Evolutionary conservation across 2,888 invertebrate genomes (phyloP), one percentile per base, ranked within the genome.

Genomic region (Lepidocyrtoides sp.): DNA sequence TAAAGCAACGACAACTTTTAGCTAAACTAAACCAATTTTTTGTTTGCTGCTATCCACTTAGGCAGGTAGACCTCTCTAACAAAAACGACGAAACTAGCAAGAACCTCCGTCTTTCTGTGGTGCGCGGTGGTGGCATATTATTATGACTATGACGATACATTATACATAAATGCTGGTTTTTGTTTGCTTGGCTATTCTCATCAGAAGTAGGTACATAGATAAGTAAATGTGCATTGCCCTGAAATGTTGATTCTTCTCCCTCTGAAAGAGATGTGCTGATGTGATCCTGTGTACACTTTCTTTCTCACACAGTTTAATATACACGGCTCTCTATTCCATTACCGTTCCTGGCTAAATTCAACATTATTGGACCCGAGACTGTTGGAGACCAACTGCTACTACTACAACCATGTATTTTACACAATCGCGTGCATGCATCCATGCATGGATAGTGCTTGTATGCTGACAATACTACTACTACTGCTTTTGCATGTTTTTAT

Each of bases 381-480:
- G 12, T 7, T 12, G 44, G 14, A 48, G 44, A 48, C 4, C 44
- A 2, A 48, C 14, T 48, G 44, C 44, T 48, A 14, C 12, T 36
- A 48, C 14, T 48, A 14, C 2, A 48, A 32, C 10, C 32, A 14
- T 36, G 29, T 69, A 36, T 17, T 2, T 5, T 36, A 36, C 4
- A 66, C 32, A 69, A 17, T 36, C 17, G 36, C 20, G 10, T 23
- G 26, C 23, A 20, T 23, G 4, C 63, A 29, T 36, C 23, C 69
- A 69, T 69, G 69, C 69, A 69, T 69, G 69, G 69, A 69, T 69
- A 69, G 26, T 17, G 23, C 29, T 69, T 69, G 36, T 36, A 17
- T 23, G 17, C 14, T 69, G 29, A 12, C 26, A 60, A 23, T 26
- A 26, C 32, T 32, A 8, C 36, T 41, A 17, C 32, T 36, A 7